Base-by-base conservation (phyloP, 2,888 invertebrate species). In the Drosophila formosana region DNA sequence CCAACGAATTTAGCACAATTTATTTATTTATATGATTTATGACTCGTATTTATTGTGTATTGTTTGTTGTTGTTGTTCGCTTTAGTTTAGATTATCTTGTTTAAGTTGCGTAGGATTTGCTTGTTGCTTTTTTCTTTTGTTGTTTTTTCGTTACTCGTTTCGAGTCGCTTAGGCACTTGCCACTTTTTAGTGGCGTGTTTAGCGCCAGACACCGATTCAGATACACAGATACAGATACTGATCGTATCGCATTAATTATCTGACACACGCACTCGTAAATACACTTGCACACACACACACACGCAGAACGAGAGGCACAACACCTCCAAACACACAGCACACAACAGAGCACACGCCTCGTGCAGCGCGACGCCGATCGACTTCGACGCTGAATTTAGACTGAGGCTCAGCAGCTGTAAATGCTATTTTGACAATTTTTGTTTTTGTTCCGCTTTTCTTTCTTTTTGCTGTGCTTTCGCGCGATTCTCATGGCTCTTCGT, bases 361-460 rank as follows among this genome's bases (percentile, higher is more conserved):
- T 61, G 60, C 55, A 56, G 71, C 63, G 72, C 61, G 68, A 67
- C 76, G 77, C 83, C 81, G 79, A 83, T 84, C 84, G 79, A 60
- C 80, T 88, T 84, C 84, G 79, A 60, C 80, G 85, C 77, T 78
- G 80, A 88, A 87, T 84, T 84, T 84, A 78, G 87, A 86, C 85
- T 86, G 89, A 88, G 77, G 74, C 74, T 78, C 82, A 86, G 66
- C 81, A 81, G 79, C 84, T 83, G 83, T 67, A 75, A 83, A 73
- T 78, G 74, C 78, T 82, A 82, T 87, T 75, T 85, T 85, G 73
- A 82, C 83, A 84, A 88, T 75, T 77, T 76, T 74, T 78, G 67
- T 58, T 46, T 39, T 50, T 51, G 58, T 46, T 49, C 67, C 72
- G 82, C 78, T 72, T 70, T 74, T 78, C 78, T 70, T 84, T 83